A percentile compares a stretch with the other conserved stretches of the same genome.
Conservation (phyloP, 2,888 invertebrate species). For the Drosophila anomalata region DNA sequence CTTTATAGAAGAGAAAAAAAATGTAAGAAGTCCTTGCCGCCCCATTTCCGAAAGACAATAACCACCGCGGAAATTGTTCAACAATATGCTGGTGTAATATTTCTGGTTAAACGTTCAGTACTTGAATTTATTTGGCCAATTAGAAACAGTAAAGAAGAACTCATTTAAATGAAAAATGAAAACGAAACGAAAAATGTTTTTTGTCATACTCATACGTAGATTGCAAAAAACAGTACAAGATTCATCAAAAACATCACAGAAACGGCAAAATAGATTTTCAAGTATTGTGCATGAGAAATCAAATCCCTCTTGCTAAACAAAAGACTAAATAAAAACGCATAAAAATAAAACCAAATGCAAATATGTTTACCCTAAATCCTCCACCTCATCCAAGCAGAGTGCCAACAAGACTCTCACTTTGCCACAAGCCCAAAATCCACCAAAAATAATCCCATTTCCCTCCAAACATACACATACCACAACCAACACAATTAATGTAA, state of each 20-base stretch:
- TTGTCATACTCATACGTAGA: constrained; percentile 52
- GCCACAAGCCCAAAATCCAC: background rate
- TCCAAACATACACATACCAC: constrained; percentile 23
- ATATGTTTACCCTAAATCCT: constrained; percentile 40
- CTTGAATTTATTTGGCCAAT: constrained; percentile 82
- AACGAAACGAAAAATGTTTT: constrained; percentile 42
- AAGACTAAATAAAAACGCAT: constrained; percentile 65
- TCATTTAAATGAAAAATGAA: constrained; percentile 13
- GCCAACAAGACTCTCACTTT: constrained; percentile 22
- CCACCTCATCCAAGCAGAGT: constrained; percentile 43
- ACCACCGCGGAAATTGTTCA: constrained; percentile 76
- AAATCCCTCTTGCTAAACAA: constrained; percentile 83
- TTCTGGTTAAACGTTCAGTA: constrained; percentile 83
- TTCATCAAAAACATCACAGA: constrained; percentile 36
- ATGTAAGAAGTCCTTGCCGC: constrained; percentile 30
- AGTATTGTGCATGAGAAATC: constrained; percentile 83
- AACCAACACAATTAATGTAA: constrained; percentile 31
- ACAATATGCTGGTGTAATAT: constrained; percentile 84
- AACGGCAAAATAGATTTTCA: constrained; percentile 80
- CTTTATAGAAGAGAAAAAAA: background rate
- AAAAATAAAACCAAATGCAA: constrained; percentile 60
- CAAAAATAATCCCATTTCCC: constrained; percentile 35
- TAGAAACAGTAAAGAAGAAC: constrained; percentile 21
- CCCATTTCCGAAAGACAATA: constrained; percentile 61
- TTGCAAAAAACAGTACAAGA: constrained; percentile 48